A percentile compares a stretch with the other conserved stretches of the same genome.
These are phyloP conservation scores for Phthorimaea operculella DNA, from an alignment of 1,140 invertebrate species.

Conservation along the genomic window DNA sequence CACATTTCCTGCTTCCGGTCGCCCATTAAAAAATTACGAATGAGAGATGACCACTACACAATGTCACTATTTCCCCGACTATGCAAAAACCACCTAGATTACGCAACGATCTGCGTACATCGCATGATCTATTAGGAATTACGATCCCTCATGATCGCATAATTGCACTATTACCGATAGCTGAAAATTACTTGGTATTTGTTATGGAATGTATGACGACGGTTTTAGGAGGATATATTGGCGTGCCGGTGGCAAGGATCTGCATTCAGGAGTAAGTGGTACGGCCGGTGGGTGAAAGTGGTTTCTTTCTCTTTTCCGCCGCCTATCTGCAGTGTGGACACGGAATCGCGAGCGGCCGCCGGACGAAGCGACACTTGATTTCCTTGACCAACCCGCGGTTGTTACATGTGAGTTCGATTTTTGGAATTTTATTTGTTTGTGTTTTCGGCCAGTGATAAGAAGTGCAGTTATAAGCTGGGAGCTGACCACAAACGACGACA, in stretches of 20 bases:
- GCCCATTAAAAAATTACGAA: too few relatives aligned
- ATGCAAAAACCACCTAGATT: background rate
- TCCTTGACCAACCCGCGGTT: background rate
- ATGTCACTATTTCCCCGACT: too few relatives aligned
- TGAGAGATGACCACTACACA: too few relatives aligned
- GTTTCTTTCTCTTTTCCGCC: slow-evolving; percentile 40
- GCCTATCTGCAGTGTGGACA: slow-evolving; percentile 17
- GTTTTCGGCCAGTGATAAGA: background rate
- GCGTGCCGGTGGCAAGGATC: slow-evolving; percentile 28
- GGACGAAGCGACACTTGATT: slow-evolving; percentile 13
- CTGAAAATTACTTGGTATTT: slow-evolving; percentile 39
- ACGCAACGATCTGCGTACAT: slow-evolving; percentile 11
- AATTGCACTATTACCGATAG: slow-evolving; percentile 50
- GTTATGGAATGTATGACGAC: slow-evolving; percentile 48
- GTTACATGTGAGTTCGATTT: background rate
- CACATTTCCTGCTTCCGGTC: too few relatives aligned
- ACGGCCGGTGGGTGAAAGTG: slow-evolving; percentile 51
- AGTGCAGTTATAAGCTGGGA: background rate
- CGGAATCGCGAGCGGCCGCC: slow-evolving; percentile 22
- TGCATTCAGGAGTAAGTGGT: slow-evolving; percentile 52
- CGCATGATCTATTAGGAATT: slow-evolving; percentile 18
- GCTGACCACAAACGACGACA: too few relatives aligned
- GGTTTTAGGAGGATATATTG: slow-evolving; percentile 34
- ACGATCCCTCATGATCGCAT: slow-evolving; percentile 44
- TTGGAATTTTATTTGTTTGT: background rate